Percentiles rank a stretch among this genome's conserved stretches.
These are phyloP conservation scores for Pediacus dermestoides DNA, from an alignment of 2,888 invertebrate species.

Conservation along the genomic window DNA sequence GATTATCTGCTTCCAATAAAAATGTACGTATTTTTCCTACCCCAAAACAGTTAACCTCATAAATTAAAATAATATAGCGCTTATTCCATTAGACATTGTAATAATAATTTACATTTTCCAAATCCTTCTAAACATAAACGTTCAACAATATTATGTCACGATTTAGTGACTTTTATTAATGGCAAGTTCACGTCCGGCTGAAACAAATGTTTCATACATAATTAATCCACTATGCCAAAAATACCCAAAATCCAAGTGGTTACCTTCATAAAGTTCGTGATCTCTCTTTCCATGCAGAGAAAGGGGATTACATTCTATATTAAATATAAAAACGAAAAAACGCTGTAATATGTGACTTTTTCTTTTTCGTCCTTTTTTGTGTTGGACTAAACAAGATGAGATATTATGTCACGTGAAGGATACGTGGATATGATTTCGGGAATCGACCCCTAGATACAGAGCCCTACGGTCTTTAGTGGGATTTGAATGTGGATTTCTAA, in stretches of 20 bases:
- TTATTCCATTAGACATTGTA: too few relatives aligned
- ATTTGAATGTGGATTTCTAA: conserved; percentile 3
- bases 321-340: too few relatives aligned
- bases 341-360: neutral
- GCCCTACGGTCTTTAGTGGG: neutral
- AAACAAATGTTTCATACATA: conserved; percentile 3
- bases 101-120: too few relatives aligned
- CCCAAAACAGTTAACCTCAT: too few relatives aligned
- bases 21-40: too few relatives aligned
- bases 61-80: too few relatives aligned
- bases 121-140: too few relatives aligned
- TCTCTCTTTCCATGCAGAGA: neutral
- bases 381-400: conserved; percentile 1
- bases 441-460: conserved; percentile 2
- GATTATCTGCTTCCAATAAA: too few relatives aligned
- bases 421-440: neutral
- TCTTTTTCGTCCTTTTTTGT: neutral
- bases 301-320: too few relatives aligned
- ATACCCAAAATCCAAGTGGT: neutral
- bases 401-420: neutral
- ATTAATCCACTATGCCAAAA: conserved; percentile 2
- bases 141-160: too few relatives aligned
- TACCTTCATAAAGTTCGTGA: neutral
- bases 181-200: neutral
- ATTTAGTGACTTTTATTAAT: neutral